Conservation (phyloP, 2,888 invertebrate species). For the Ectemnius continuus region DNA sequence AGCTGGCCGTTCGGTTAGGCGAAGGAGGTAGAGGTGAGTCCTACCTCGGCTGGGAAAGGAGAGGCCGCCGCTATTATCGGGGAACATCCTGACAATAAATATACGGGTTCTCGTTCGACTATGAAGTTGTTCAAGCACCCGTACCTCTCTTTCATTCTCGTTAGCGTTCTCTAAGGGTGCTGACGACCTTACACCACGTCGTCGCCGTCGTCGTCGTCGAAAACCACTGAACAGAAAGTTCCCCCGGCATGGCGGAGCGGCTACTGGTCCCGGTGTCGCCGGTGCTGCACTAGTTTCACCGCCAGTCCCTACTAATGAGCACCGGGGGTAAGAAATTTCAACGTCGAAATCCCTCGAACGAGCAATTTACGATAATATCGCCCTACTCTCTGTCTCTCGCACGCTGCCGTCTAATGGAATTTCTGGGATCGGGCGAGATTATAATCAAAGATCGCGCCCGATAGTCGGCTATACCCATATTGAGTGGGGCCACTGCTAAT, state of each 20-base stretch:
- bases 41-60: conserved; percentile 23
- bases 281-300: neutral
- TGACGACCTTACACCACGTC: neutral
- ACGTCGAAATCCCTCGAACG: conserved; percentile 47
- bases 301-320: conserved; percentile 35
- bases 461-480: conserved; percentile 30
- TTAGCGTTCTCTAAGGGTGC: conserved; percentile 12
- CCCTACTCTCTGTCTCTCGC: conserved; percentile 12
- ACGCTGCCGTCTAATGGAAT: conserved; percentile 42
- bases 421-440: conserved; percentile 38
- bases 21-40: conserved; percentile 11
- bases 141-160: neutral
- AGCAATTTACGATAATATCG: conserved; percentile 53
- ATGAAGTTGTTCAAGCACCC: conserved; percentile 40
- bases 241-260: neutral
- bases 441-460: conserved; percentile 46
- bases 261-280: neutral
- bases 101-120: conserved; percentile 30
- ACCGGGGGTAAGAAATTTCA: conserved; percentile 41
- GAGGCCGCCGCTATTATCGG: conserved; percentile 29
- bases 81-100: conserved; percentile 51
- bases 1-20: neutral
- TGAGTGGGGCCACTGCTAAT: conserved; percentile 50
- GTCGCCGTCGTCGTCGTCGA: conserved; percentile 1
- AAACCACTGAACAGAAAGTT: conserved; percentile 24